These are phyloP conservation scores for Anarhynchus alexandrinus DNA, from an alignment of 2,113 vertebrate genomes.

Conservation along the genomic window DNA sequence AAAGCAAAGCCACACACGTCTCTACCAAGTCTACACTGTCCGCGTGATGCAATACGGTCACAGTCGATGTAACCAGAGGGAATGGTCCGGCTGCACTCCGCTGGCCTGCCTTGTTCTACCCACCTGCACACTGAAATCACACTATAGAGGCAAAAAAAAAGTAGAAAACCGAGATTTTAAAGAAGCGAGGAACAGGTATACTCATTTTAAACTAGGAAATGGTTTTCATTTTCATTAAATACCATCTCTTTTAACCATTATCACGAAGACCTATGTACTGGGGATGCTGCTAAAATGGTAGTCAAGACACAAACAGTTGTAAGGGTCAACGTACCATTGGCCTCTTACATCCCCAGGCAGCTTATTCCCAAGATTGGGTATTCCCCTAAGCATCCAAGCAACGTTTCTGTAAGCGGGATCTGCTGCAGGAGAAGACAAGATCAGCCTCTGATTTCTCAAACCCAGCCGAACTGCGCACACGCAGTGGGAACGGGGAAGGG, in stretches of 20 bases:
- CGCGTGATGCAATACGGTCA: background rate
- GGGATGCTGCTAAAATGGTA: background rate
- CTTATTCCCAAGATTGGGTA: background rate
- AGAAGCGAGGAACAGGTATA: background rate
- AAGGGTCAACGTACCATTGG: background rate
- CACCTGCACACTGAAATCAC: background rate
- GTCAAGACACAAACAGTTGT: background rate
- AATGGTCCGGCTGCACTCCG: background rate
- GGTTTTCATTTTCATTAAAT: background rate
- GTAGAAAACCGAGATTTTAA: background rate
- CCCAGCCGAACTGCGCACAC: slow-evolving; percentile 61
- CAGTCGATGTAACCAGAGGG: background rate
- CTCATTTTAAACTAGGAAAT: background rate
- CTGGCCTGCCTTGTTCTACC: background rate
- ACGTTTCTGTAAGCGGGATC: background rate
- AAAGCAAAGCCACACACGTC: background rate
- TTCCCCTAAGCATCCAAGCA: background rate
- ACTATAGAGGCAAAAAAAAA: background rate
- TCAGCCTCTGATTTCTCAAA: slow-evolving; percentile 30
- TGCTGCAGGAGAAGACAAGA: background rate
- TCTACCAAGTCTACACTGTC: background rate
- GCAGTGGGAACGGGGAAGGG: slow-evolving; percentile 72
- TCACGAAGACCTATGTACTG: rapidly evolving
- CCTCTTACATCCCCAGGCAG: background rate
- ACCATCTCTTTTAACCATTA: background rate